phyloP scores from a whole-genome alignment of 2,797 vertebrate genomes.

The Anabas testudineus region DNA sequence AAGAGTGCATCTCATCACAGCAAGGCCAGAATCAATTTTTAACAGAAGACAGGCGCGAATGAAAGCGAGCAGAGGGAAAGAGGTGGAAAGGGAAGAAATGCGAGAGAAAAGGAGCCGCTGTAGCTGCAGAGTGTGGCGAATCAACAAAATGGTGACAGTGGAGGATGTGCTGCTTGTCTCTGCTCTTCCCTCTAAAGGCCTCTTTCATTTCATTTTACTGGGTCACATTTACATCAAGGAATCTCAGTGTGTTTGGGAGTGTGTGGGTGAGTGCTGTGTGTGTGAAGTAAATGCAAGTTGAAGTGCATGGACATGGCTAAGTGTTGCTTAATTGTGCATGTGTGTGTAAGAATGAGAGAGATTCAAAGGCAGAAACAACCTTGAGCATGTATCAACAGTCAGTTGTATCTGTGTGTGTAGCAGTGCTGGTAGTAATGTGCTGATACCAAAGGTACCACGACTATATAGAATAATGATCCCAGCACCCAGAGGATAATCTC shows the following conservation, averaged over 20 bases:
- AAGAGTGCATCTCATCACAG: conserved; percentile 26
- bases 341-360: background rate
- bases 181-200: conserved; percentile 39
- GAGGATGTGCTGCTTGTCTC: conserved; percentile 47
- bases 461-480: too few species aligned
- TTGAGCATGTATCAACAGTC: background rate
- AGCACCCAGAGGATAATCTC: too few species aligned
- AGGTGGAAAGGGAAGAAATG: background rate
- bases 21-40: conserved; percentile 27
- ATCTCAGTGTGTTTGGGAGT: conserved; percentile 31
- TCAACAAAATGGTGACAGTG: conserved; percentile 41
- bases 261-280: conserved; percentile 41
- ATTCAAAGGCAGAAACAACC: conserved; percentile 3
- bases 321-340: background rate
- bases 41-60: conserved; percentile 11
- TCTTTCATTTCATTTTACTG: conserved; percentile 59
- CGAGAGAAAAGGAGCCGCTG: conserved; percentile 12
- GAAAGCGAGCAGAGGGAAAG: conserved; percentile 4
- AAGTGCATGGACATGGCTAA: conserved; percentile 23
- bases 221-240: conserved; percentile 61
- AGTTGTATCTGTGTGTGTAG: background rate
- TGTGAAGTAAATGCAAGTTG: conserved; percentile 28
- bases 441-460: too few species aligned
- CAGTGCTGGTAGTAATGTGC: background rate
- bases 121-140: conserved; percentile 42